Conservation (phyloP, 2,888 invertebrate genomes). For the Himalopsyche japonica region DNA sequence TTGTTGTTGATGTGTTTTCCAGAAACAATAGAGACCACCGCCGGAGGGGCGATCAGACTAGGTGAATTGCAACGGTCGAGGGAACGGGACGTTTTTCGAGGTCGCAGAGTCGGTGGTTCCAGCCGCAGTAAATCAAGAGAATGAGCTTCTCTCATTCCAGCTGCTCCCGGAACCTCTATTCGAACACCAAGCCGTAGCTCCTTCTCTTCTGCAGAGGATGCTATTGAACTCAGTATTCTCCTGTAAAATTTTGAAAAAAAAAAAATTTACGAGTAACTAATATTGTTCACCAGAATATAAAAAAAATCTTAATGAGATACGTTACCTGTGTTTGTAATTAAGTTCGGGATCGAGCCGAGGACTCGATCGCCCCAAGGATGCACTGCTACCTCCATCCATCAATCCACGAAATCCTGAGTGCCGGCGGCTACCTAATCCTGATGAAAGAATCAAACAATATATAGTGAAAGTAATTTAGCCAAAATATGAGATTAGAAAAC, state of each 20-base stretch:
- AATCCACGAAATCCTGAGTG: slow-evolving; percentile 32
- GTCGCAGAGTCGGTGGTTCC: slow-evolving; percentile 40
- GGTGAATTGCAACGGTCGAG: slow-evolving; percentile 42
- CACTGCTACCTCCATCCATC: slow-evolving; percentile 27
- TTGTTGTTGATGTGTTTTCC: slow-evolving; percentile 43
- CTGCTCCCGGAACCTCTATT: slow-evolving; percentile 26
- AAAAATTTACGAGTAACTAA: too few species aligned
- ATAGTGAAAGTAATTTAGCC: too few species aligned
- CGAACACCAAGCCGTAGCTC: slow-evolving; percentile 41
- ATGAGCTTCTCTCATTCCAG: slow-evolving; percentile 46
- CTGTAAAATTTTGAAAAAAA: slow-evolving; percentile 44
- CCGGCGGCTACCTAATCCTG: slow-evolving; percentile 33
- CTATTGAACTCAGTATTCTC: slow-evolving; percentile 67
- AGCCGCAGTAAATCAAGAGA: slow-evolving; percentile 47
- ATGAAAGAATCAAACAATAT: not conserved
- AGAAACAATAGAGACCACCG: slow-evolving; percentile 45
- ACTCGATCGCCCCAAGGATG: slow-evolving; percentile 31
- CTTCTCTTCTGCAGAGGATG: slow-evolving; percentile 64
- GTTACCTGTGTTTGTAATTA: slow-evolving; percentile 23
- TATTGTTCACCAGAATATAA: too few species aligned
- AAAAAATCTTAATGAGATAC: not conserved
- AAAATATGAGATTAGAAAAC: too few species aligned
- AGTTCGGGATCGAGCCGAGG: slow-evolving; percentile 33
- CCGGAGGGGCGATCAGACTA: slow-evolving; percentile 1
- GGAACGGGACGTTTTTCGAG: slow-evolving; percentile 42